Percentiles rank a stretch among this genome's conserved stretches.
Evolutionary conservation across 2,888 invertebrate genomes (phyloP).

Genomic region (Petrophora chlorosata): DNA sequence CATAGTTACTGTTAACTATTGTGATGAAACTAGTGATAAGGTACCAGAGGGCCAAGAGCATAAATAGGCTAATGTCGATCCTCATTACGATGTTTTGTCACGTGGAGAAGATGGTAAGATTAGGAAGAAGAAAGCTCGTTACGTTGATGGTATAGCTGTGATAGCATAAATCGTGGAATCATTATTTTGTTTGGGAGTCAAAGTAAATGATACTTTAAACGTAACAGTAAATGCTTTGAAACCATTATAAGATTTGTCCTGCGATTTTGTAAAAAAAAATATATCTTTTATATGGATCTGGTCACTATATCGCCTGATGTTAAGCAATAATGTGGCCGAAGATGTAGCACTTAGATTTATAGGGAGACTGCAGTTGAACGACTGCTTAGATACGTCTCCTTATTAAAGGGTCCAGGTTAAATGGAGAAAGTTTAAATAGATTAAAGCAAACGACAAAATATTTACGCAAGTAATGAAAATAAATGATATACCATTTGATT

Average conservation of each 20-base stretch:
- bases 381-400: too few relatives aligned
- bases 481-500: constrained; percentile 1
- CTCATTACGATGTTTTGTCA: constrained; percentile 74
- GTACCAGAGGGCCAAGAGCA: constrained; percentile 42
- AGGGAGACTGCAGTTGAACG: too few relatives aligned
- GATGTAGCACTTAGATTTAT: too few relatives aligned
- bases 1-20: constrained; percentile 42
- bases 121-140: constrained; percentile 42
- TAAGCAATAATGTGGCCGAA: too few relatives aligned
- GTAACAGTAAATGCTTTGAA: too few relatives aligned
- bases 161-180: constrained; percentile 22
- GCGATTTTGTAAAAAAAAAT: too few relatives aligned
- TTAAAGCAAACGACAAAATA: not conserved
- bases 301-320: too few relatives aligned
- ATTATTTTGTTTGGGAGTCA: constrained; percentile 22
- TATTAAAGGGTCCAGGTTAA: too few relatives aligned
- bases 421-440: not conserved
- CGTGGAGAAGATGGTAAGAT: constrained; percentile 64
- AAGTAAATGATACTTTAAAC: constrained; percentile 9
- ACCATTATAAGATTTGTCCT: too few relatives aligned
- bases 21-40: constrained; percentile 63
- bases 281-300: too few relatives aligned
- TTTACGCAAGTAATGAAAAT: too few relatives aligned
- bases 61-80: constrained; percentile 75
- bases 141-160: constrained; percentile 24